Evolutionary conservation across 2,888 invertebrate species (phyloP), one percentile per base, ranked within the genome.

Genomic region (Lasioglossum villosulum): DNA sequence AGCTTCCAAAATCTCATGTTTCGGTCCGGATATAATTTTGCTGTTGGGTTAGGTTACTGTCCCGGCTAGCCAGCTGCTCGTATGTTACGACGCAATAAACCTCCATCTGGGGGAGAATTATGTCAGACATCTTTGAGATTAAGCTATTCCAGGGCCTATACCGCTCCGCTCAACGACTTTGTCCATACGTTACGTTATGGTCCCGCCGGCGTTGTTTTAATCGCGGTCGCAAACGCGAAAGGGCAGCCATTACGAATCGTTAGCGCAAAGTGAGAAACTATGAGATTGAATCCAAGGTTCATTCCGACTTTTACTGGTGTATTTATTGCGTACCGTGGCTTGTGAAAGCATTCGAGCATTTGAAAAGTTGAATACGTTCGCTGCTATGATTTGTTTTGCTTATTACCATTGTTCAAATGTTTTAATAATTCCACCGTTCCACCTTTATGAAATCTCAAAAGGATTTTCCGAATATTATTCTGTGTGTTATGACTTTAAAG

Each of bases 81-180:
- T 91, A 90, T 81, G 90, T 93, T 93, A 93, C 92, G 92, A 92
- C 87, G 91, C 92, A 91, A 94, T 94, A 94, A 93, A 94, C 91
- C 91, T 91, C 89, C 88, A 88, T 90, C 90, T 45, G 88, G 89
- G 88, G 90, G 93, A 70, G 70, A 73, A 92, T 93, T 91, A 90
- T 92, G 91, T 90, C 91, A 92, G 93, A 92, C 92, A 93, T 93
- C 92, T 93, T 92, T 86, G 90, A 92, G 93, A 94, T 94, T 94
- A 94, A 92, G 80, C 78, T 83, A 59, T 78, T 68, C 37, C 73
- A 45, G 63, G 4, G 45, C 42, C 71, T 68, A 66, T 37, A 75
- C 72, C 73, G 81, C 86, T 88, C 77, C 77, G 52, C 77, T 75
- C 78, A 72, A 75, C 79, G 80, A 63, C 82, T 84, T 86, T 75